phyloP scores from a whole-genome alignment of 35 echinoderm and acorn worm species.

The Holothuria glaberrima region DNA sequence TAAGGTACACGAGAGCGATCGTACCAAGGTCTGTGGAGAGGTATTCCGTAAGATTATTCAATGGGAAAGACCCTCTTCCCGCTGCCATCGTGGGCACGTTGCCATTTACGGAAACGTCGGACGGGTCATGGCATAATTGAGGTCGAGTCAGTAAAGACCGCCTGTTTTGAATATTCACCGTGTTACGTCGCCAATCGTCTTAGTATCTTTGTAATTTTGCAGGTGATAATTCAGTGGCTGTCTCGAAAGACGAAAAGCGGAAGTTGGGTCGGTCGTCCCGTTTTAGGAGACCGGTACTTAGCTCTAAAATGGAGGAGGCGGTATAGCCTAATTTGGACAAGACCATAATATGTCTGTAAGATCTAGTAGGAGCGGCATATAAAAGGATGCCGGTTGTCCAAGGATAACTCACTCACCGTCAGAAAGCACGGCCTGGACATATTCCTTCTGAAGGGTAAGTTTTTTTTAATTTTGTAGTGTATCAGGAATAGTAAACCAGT shows the following conservation, averaged over 20 bases:
- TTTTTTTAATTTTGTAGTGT: background rate
- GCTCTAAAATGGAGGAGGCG: background rate
- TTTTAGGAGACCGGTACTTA: constrained; percentile 8
- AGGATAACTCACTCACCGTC: constrained; percentile 40
- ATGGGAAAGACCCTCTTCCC: background rate
- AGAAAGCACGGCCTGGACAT: constrained; percentile 61
- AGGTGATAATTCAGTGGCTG: background rate
- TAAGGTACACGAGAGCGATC: background rate
- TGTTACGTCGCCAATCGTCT: background rate
- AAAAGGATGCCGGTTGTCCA: background rate
- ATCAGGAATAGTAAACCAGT: too few species aligned
- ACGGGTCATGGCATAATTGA: constrained; percentile 26
- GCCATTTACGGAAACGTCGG: constrained; percentile 42
- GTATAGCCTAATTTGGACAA: constrained; percentile 47
- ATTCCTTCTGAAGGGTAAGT: constrained; percentile 63
- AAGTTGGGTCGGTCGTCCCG: background rate
- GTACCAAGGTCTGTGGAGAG: background rate
- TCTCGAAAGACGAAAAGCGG: background rate
- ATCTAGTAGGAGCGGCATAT: constrained; percentile 1
- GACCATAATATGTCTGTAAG: background rate
- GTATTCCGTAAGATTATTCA: constrained; percentile 42
- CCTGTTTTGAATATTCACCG: constrained; percentile 46
- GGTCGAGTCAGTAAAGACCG: background rate
- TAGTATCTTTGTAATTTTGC: background rate
- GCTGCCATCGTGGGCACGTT: background rate